Percentiles rank a stretch among this genome's conserved stretches.
phyloP scores from a whole-genome alignment of 2,797 vertebrate species.

The Trachops cirrhosus region DNA sequence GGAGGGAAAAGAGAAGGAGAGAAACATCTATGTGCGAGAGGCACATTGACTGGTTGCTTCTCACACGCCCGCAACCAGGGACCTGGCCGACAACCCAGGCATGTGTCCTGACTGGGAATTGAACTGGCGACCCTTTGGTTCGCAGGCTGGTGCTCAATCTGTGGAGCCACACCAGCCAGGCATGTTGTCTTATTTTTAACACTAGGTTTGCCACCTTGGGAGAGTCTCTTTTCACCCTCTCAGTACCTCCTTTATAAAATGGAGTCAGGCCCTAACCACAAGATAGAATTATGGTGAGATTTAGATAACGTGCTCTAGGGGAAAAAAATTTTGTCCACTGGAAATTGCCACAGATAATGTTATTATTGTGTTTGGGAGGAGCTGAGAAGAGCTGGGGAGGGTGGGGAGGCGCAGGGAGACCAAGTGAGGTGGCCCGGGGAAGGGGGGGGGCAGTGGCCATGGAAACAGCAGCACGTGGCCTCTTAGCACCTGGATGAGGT shows the following conservation, averaged over 20 bases:
- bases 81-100: too few species aligned
- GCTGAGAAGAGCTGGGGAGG: not conserved
- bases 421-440: not conserved
- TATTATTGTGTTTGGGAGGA: not conserved
- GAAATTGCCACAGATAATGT: not conserved
- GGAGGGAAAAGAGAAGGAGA: too few species aligned
- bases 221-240: not conserved
- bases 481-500: not conserved
- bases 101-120: too few species aligned
- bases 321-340: not conserved
- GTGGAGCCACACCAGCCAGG: not conserved
- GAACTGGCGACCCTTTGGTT: too few species aligned
- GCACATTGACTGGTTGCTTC: too few species aligned
- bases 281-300: not conserved
- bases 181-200: not conserved
- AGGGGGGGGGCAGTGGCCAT: fast-evolving
- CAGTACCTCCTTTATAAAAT: not conserved
- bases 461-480: not conserved
- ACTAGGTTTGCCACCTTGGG: not conserved
- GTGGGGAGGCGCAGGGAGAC: not conserved
- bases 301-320: not conserved
- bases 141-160: not conserved
- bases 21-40: too few species aligned
- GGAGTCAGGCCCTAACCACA: not conserved
- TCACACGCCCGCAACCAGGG: too few species aligned